phyloP scores from a whole-genome alignment of 2,888 invertebrate genomes.

The Leptinotarsa rubiginosa region DNA sequence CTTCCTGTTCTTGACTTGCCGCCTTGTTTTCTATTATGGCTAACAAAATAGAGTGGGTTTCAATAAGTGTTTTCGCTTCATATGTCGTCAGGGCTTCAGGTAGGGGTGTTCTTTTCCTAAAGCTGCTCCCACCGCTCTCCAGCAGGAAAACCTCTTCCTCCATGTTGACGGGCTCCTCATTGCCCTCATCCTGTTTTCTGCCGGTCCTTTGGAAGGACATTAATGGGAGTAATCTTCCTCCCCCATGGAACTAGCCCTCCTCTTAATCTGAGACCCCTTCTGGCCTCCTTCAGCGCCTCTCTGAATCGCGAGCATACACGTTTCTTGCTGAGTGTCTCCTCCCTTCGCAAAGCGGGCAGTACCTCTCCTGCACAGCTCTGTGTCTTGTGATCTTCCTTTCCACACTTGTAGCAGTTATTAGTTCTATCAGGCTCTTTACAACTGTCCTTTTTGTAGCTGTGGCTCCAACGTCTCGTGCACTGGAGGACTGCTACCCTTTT shows the following conservation, averaged over 20 bases:
- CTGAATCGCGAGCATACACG: constrained; percentile 27
- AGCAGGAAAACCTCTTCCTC: neutral
- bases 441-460: neutral
- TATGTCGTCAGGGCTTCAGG: neutral
- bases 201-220: neutral
- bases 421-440: neutral
- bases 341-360: constrained; percentile 15
- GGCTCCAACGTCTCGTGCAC: neutral
- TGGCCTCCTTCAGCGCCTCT: neutral
- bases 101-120: neutral
- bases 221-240: neutral
- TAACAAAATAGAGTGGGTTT: neutral
- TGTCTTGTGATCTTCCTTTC: neutral
- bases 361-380: neutral
- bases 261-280: neutral
- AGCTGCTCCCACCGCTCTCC: neutral
- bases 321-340: constrained; percentile 12
- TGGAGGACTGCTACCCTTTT: neutral
- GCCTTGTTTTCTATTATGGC: neutral
- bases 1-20: neutral
- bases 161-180: neutral
- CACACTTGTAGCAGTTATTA: constrained; percentile 13
- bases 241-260: no score
- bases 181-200: neutral
- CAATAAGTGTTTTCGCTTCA: neutral